These are phyloP conservation scores for Chaetodon trifasciatus DNA, from an alignment of 2,797 vertebrate genomes.

Conservation along the genomic window DNA sequence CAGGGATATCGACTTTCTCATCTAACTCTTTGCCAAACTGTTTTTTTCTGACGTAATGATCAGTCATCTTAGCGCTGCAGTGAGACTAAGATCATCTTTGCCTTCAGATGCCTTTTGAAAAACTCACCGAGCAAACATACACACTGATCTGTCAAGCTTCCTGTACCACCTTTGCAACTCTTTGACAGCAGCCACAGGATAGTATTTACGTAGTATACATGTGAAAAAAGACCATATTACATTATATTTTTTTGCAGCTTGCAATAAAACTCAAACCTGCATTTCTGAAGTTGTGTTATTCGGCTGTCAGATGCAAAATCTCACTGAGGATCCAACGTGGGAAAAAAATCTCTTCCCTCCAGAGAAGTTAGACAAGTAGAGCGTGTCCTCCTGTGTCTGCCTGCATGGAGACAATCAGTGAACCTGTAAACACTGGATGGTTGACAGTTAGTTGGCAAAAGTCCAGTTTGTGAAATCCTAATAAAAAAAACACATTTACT, in stretches of 20 bases:
- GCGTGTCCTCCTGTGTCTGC: slow-evolving; percentile 65
- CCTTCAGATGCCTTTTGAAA: neutral
- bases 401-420: slow-evolving; percentile 62
- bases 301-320: slow-evolving; percentile 48
- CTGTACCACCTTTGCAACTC: neutral
- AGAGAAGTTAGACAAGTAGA: slow-evolving; percentile 40
- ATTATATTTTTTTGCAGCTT: neutral
- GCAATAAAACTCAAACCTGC: slow-evolving; percentile 81
- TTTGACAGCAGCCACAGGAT: neutral
- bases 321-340: slow-evolving; percentile 53
- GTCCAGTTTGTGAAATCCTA: slow-evolving; percentile 17
- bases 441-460: slow-evolving; percentile 47
- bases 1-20: neutral
- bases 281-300: slow-evolving; percentile 69
- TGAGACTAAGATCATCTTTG: neutral
- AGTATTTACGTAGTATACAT: neutral
- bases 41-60: neutral
- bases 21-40: neutral
- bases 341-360: slow-evolving; percentile 27
- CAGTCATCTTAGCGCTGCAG: neutral
- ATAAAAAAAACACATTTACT: slow-evolving; percentile 15
- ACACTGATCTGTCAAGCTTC: neutral
- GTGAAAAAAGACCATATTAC: neutral
- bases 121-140: neutral
- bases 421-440: slow-evolving; percentile 35